A percentile compares a stretch with the other conserved stretches of the same genome.
Conservation (phyloP, 2,113 vertebrate genomes). For the Xyliphius kryptos region DNA sequence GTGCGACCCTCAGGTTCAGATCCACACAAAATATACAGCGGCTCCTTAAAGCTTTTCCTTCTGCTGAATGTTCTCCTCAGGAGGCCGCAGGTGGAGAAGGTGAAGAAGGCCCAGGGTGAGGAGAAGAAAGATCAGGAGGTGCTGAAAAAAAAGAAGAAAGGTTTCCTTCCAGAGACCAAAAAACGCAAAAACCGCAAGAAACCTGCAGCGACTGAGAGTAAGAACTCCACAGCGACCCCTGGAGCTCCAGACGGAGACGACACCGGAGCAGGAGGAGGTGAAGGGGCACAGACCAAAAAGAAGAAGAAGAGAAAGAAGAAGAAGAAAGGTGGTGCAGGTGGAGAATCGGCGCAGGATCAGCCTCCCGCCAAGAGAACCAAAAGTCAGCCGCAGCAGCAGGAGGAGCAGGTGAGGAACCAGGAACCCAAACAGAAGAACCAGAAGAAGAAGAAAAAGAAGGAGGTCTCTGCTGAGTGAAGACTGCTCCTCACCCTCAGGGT, state of each 20-base stretch:
- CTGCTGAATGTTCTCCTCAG: conserved; percentile 49
- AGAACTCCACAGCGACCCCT: background rate
- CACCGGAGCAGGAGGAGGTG: conserved; percentile 8
- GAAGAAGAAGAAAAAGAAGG: conserved; percentile 45
- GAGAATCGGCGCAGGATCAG: conserved; percentile 21
- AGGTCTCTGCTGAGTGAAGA: background rate
- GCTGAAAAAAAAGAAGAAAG: conserved; percentile 77
- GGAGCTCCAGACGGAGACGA: background rate
- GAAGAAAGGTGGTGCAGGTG: conserved; percentile 47
- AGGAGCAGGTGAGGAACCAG: conserved; percentile 28
- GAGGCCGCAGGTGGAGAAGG: conserved; percentile 77
- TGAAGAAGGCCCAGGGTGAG: conserved; percentile 42
- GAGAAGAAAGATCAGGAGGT: background rate
- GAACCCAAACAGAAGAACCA: conserved; percentile 45
- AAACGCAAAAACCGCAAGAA: conserved; percentile 79
- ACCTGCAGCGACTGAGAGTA: conserved; percentile 33
- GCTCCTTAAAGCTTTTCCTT: conserved; percentile 10
- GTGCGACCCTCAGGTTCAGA: too few relatives aligned
- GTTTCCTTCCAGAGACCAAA: conserved; percentile 86
- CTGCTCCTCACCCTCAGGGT: background rate
- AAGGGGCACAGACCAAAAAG: conserved; percentile 46
- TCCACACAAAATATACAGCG: too few relatives aligned
- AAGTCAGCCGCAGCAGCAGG: conserved; percentile 35
- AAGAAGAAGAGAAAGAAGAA: conserved; percentile 54
- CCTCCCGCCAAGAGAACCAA: conserved; percentile 58